Base-by-base conservation (phyloP, 2,797 vertebrate genomes). In the Rallus crepitans region DNA sequence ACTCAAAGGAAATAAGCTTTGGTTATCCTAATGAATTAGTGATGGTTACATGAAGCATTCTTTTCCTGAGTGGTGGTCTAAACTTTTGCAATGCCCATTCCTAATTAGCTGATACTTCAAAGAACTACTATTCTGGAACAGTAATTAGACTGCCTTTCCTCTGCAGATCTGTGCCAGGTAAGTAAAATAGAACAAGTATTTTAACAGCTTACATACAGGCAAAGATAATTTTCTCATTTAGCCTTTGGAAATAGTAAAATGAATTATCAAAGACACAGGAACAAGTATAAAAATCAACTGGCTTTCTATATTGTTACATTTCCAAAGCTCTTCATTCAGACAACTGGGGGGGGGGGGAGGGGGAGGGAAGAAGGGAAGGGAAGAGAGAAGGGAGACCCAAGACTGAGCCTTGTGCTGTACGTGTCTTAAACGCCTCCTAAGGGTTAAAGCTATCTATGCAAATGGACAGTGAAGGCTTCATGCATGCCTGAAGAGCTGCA, bases 31-130 rank as follows among this genome's bases (percentile, higher is more conserved):
- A 85, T 87, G 78, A 95, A 93, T 96, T 97, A 93, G 93, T 31
- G 59, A 92, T 83, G 69, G 93, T 95, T 96, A 93, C 75, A 88
- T 13, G 18, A 92, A 78, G 83, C 87, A 95, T 93, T 96, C 65
- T 95, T 86, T 90, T 91, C 73, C 47, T 76, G 48, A 93, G 33
- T 35, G 19, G 85, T 70, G 47, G 82, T 79, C 87, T 83, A 91
- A 96, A 96, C 55, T 94, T 93, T 64, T 79, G 42, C 30, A 93
- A 76, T 72, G 61, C 76, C 52, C 63, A 65, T 88, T 95, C 52
- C 84, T 91, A 83, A 96, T 94, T 64, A 96, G 82, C 23, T 86
- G 30, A 60, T 76, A 96, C 90, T 97, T 96, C 95, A 97, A 96
- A 96, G 87, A 91, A 86, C 30, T 14, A 18, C 37, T 55, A 25